Evolutionary conservation across 30 jellyfish, hydroid and myxozoan genomes (phyloP).

Genomic region (Aurelia aurita): DNA sequence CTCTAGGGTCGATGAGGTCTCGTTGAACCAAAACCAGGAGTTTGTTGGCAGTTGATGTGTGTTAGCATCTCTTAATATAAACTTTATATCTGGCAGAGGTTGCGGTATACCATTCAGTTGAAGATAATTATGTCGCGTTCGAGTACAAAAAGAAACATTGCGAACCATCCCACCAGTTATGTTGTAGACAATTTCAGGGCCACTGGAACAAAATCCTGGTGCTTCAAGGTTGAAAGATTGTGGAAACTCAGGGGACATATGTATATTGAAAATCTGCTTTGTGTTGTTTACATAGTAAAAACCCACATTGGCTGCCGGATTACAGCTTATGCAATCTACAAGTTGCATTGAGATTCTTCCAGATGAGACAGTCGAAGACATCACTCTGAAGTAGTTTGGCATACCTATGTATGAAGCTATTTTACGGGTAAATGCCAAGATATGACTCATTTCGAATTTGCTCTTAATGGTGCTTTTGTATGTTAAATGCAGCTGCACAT

Average conservation of each 20-base stretch:
- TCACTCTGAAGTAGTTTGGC: slow-evolving; percentile 30
- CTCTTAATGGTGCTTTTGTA: slow-evolving; percentile 7
- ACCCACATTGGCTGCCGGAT: slow-evolving; percentile 11
- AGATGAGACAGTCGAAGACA: slow-evolving; percentile 14
- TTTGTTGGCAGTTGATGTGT: slow-evolving; percentile 51
- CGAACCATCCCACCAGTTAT: slow-evolving; percentile 14
- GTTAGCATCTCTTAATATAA: slow-evolving; percentile 25
- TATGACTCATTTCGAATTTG: slow-evolving; percentile 27
- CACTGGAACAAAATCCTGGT: slow-evolving; percentile 43
- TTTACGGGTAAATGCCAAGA: slow-evolving; percentile 59
- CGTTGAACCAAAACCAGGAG: slow-evolving; percentile 90
- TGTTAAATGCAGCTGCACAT: slow-evolving; percentile 10
- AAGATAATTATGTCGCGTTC: slow-evolving; percentile 4
- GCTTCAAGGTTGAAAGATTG: slow-evolving; percentile 1
- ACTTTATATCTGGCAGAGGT: slow-evolving; percentile 21
- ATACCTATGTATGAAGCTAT: slow-evolving; percentile 45
- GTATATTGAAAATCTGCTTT: slow-evolving; percentile 1
- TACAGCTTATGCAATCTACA: slow-evolving; percentile 60
- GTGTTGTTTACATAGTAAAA: neutral
- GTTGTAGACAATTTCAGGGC: neutral
- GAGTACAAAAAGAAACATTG: slow-evolving; percentile 51
- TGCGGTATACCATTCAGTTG: slow-evolving; percentile 7
- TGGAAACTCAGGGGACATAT: slow-evolving; percentile 73
- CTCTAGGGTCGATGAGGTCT: slow-evolving; percentile 46
- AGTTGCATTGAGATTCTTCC: slow-evolving; percentile 9